These are phyloP conservation scores for Exephanes ischioxanthus DNA, from an alignment of 2,888 invertebrate genomes.

Conservation along the genomic window DNA sequence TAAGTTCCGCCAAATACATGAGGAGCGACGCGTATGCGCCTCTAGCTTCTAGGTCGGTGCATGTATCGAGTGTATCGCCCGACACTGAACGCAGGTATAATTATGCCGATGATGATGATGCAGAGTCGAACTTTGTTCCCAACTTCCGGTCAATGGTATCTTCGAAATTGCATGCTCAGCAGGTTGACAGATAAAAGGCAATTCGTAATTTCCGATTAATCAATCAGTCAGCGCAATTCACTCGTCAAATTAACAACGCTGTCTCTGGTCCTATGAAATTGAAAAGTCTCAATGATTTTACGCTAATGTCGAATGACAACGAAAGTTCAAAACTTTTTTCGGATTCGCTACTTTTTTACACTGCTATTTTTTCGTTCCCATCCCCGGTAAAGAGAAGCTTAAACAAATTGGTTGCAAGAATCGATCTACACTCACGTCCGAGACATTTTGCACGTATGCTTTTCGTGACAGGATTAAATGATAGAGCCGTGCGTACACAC, in stretches of 20 bases:
- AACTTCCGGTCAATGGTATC: constrained; percentile 17
- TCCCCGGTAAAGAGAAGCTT: constrained; percentile 7
- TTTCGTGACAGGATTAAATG: constrained; percentile 79
- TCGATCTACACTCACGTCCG: constrained; percentile 61
- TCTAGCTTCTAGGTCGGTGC: constrained; percentile 14
- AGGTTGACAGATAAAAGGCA: constrained; percentile 17
- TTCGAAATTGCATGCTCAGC: neutral
- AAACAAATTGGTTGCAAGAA: constrained; percentile 30
- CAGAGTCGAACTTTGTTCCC: constrained; percentile 30
- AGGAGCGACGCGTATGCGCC: constrained; percentile 15
- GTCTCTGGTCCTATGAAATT: neutral
- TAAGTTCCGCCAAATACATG: constrained; percentile 53
- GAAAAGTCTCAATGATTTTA: neutral
- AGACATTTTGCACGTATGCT: constrained; percentile 82
- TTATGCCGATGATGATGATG: constrained; percentile 6
- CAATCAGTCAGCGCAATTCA: neutral
- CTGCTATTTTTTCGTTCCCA: constrained; percentile 31
- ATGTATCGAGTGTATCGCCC: constrained; percentile 9
- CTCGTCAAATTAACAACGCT: constrained; percentile 7
- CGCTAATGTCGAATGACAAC: neutral
- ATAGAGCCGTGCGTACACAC: constrained; percentile 51
- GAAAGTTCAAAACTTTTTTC: neutral
- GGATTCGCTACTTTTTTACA: neutral
- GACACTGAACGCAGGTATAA: constrained; percentile 1
- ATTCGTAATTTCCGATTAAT: constrained; percentile 23